Percentiles rank a stretch among this genome's conserved stretches.
Conservation (phyloP, 2,113 vertebrate species). For the Argyrosomus japonicus region DNA sequence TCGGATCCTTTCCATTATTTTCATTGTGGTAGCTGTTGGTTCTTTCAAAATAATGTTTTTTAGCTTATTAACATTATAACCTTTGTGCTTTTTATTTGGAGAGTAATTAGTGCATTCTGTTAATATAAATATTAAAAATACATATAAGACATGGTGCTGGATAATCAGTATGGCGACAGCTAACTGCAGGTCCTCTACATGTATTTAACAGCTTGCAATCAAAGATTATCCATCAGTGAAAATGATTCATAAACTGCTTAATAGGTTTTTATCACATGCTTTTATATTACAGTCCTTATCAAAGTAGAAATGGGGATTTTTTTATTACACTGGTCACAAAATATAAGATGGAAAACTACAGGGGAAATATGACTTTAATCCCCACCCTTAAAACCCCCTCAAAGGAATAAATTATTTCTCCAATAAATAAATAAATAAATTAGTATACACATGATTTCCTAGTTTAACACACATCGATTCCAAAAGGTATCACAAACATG, state of each 20-base stretch:
- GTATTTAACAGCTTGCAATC: constrained; percentile 46
- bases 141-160: constrained; percentile 62
- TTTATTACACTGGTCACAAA: constrained; percentile 71
- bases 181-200: constrained; percentile 54
- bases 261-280: constrained; percentile 74
- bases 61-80: constrained; percentile 44
- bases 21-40: constrained; percentile 42
- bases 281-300: constrained; percentile 77
- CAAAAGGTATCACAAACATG: constrained; percentile 78
- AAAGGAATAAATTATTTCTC: constrained; percentile 70
- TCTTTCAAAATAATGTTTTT: constrained; percentile 39
- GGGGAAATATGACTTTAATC: constrained; percentile 64
- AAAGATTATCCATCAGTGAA: constrained; percentile 60
- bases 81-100: constrained; percentile 78
- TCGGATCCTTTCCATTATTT: constrained; percentile 56
- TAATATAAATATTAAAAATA: constrained; percentile 73
- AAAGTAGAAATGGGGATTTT: constrained; percentile 75
- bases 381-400: constrained; percentile 36
- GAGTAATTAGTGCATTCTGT: constrained; percentile 77
- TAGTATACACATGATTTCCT: constrained; percentile 60
- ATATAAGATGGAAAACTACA: constrained; percentile 78
- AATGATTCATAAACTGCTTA: constrained; percentile 62
- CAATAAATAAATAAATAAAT: constrained; percentile 71
- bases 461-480: constrained; percentile 72
- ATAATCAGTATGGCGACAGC: constrained; percentile 53